A percentile compares a stretch with the other conserved stretches of the same genome.
These are phyloP conservation scores for Toxotes jaculatrix DNA, from an alignment of 2,113 vertebrate species.

Conservation along the genomic window DNA sequence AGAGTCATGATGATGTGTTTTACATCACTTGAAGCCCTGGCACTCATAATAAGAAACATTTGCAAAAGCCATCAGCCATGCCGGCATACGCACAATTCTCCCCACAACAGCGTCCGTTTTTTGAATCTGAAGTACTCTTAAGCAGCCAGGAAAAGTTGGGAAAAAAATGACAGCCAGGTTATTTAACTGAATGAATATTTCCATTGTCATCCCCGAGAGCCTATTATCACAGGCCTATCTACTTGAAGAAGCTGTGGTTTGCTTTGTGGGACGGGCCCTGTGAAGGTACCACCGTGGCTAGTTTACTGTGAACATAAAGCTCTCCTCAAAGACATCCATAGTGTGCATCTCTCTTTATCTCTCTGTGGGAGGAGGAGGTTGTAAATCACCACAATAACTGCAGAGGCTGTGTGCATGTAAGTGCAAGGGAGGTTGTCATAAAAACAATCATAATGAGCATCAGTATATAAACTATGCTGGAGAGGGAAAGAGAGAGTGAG, in stretches of 20 bases:
- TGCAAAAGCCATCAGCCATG: constrained; percentile 14
- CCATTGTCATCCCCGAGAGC: constrained; percentile 53
- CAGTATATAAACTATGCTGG: constrained; percentile 58
- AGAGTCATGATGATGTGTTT: neutral
- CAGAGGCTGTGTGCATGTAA: constrained; percentile 42
- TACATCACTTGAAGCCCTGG: constrained; percentile 5
- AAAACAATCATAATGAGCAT: constrained; percentile 74
- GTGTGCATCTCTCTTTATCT: constrained; percentile 33
- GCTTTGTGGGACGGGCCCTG: constrained; percentile 32
- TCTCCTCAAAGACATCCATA: constrained; percentile 56
- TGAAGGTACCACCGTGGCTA: constrained; percentile 42
- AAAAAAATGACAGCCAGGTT: constrained; percentile 25
- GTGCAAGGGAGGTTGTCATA: constrained; percentile 72
- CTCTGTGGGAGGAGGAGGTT: constrained; percentile 48
- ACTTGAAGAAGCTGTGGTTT: constrained; percentile 46
- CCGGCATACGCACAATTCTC: neutral
- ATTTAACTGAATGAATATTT: constrained; percentile 52
- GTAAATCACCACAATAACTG: constrained; percentile 66
- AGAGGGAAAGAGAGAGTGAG: constrained; percentile 18
- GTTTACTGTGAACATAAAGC: constrained; percentile 60
- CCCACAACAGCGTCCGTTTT: neutral
- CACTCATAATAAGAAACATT: constrained; percentile 27
- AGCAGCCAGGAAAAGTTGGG: constrained; percentile 3
- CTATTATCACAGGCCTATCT: constrained; percentile 32
- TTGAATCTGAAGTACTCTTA: constrained; percentile 26